Conservation (phyloP, 2,113 vertebrate genomes). For the Sebastes schlegelii region DNA sequence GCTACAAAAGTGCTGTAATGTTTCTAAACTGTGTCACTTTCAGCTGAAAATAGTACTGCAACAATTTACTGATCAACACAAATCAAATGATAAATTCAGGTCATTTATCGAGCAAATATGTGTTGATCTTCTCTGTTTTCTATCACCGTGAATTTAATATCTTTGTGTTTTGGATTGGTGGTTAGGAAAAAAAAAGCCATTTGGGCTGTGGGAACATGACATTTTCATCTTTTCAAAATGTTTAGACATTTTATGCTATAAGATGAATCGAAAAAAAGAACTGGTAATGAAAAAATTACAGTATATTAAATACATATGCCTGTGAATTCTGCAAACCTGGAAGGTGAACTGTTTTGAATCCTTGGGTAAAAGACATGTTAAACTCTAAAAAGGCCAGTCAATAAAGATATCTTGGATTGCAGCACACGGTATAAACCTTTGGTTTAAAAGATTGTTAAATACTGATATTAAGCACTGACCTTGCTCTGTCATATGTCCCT, state of each 20-base stretch:
- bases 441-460: neutral
- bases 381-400: neutral
- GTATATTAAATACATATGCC: neutral
- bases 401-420: neutral
- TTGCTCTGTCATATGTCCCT: no score
- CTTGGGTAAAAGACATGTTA: neutral
- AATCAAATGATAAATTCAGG: neutral
- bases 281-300: neutral
- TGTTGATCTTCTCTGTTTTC: neutral
- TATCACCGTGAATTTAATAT: neutral
- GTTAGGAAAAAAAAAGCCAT: no score
- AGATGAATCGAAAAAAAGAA: neutral
- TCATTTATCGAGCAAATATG: slow-evolving; percentile 18
- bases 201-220: neutral
- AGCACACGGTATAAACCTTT: neutral
- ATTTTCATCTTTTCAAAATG: neutral
- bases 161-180: slow-evolving; percentile 1
- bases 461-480: neutral
- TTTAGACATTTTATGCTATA: neutral
- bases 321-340: neutral
- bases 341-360: neutral
- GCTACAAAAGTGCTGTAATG: neutral
- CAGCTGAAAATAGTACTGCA: neutral
- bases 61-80: neutral
- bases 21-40: slow-evolving; percentile 23